Base-by-base conservation (phyloP, 2,888 invertebrate species). In the Teleogryllus oceanicus region DNA sequence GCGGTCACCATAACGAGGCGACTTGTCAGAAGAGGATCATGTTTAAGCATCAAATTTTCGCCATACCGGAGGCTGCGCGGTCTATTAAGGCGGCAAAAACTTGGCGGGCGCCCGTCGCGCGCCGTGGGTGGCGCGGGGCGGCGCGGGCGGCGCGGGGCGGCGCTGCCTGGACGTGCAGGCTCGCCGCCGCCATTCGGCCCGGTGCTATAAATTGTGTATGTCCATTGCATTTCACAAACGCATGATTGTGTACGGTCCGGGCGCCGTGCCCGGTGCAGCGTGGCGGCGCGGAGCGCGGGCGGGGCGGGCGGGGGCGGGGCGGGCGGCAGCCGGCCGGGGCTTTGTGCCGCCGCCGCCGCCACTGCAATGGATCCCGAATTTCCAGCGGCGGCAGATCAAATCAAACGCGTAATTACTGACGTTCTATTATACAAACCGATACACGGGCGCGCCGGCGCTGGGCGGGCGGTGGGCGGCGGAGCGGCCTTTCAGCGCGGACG, bases 21-120 rank as follows among this genome's bases (percentile, higher is more conserved):
- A 62, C 62, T 62, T 62, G 62, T 62, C 62, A 62, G 62, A 62
- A 62, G 62, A 62, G 62, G 62, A 62, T 62, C 62, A 62, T 62
- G 62, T 62, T 62, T 62, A 62, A 62, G 62, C 62, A 62, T 62
- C 62, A 62, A 62, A 62, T 62, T 62, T 62, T 62, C 62, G 62
- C 62, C 62, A 62, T 62, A 62, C 62, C 62, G 62, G 16, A 62
- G 62, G 62, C n/a, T 16, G 62, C 62, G 62, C 62, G 62, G 62
- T 16, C 62, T 62, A 62, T 62, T 62, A 62, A n/a, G 16, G 16
- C 13, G 16, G 62, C 62, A 62, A 62, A 62, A 62, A 62, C 4
- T n/a, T 8, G 62, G 62, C 62, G 13, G 62, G n/a, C 37, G 37
- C 37, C 5, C 37, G 37, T 5, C 37, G 62, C 62, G 62, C 62